These are phyloP conservation scores for Pangasius djambal DNA, from an alignment of 2,797 vertebrate species.

Conservation along the genomic window DNA sequence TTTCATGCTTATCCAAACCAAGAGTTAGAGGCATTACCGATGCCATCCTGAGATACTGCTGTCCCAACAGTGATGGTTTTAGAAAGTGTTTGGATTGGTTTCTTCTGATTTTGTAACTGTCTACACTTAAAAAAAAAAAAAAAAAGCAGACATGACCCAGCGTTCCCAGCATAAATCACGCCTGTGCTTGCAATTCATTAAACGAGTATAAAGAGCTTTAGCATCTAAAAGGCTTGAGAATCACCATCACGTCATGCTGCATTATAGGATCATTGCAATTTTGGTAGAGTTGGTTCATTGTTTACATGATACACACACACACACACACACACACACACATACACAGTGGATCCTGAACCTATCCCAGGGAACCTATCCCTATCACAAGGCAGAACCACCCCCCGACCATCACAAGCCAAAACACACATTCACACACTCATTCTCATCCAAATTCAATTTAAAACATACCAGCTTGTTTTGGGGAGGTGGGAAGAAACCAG, in stretches of 20 bases:
- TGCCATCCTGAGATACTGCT: not conserved
- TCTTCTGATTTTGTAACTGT: not conserved
- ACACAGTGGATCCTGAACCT: not conserved
- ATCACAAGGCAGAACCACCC: not conserved
- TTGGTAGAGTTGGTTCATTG: not conserved
- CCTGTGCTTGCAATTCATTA: not conserved
- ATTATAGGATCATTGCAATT: not conserved
- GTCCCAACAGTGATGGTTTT: not conserved
- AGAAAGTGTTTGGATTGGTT: not conserved
- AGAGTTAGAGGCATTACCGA: not conserved
- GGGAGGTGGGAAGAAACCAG: not conserved
- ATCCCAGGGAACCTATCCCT: not conserved
- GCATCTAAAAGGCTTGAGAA: not conserved
- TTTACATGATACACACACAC: not conserved
- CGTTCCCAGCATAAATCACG: not conserved
- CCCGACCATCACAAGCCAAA: not conserved
- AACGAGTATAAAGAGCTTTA: not conserved
- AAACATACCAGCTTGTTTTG: not conserved
- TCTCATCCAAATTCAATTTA: not conserved
- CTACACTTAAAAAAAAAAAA: too few relatives aligned
- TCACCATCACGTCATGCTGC: not conserved
- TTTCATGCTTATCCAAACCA: not conserved
- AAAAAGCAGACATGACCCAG: not conserved
- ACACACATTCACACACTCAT: not conserved
- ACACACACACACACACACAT: not conserved